Evolutionary conservation across 1,140 invertebrate genomes (phyloP), one percentile per base, ranked within the genome.

Genomic region (Hestina assimilis): DNA sequence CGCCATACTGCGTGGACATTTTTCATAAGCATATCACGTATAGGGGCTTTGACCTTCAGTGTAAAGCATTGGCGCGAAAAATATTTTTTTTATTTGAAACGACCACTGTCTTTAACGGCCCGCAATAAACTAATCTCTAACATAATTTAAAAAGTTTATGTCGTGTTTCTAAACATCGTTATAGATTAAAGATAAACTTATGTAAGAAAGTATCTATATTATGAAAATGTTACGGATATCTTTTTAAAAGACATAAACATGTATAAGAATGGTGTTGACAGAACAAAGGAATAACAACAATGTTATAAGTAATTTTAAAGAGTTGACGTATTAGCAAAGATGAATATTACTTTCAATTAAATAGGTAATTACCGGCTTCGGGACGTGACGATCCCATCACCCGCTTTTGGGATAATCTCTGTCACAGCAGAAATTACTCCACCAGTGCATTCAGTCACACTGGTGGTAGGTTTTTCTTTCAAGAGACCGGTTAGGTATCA

Each of bases 1-100:
- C 52, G 48, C 15, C 31, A 55, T 31, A 35, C 7, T 40, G 45
- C 46, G 50, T 61, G 42, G 47, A 47, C 46, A 61, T 60, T 56
- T 61, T 61, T 63, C 48, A 23, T 57, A 61, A 59, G 52, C 15
- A 40, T 43, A 7, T 28, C 57, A 65, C 58, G 59, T 43, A 38
- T 31, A n/a, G 2, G 41, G 53, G 24, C 51, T 15, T 56, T 42
- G 42, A 56, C 55, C 61, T 62, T 67, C 42, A 42, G 9, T 26
- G 43, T 42, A 15, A 11, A 28, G n/a, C 23, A 61, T 56, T 50
- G 59, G 61, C 65, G 62, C 31, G 59, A 63, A 59, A 53, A 60
- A 24, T 38, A 38, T 8, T 56, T 50, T 41, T 66, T 55, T 48
- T 21, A 47, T 2, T 50, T 9, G 46, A 20, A 33, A 40, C 63